Percentiles rank a stretch among this genome's conserved stretches.
These are phyloP conservation scores for Boulengeromyrus knoepffleri DNA, from an alignment of 2,113 vertebrate species.

Conservation along the genomic window DNA sequence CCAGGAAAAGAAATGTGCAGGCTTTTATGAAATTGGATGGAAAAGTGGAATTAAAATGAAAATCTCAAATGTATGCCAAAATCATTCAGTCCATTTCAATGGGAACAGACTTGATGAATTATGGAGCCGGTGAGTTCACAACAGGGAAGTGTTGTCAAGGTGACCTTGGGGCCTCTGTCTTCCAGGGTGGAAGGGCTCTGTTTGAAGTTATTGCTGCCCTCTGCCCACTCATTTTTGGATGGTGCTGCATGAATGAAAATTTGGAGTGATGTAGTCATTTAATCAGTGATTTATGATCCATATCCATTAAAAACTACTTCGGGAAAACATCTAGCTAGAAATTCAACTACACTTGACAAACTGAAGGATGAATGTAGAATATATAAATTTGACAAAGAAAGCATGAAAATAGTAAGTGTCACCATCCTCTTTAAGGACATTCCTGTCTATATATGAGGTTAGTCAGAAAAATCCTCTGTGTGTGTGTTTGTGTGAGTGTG, in stretches of 20 bases:
- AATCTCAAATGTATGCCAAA: constrained; percentile 1
- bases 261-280: background rate
- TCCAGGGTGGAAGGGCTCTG: background rate
- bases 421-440: background rate
- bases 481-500: background rate
- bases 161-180: background rate
- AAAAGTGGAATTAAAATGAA: constrained; percentile 9
- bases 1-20: background rate
- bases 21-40: constrained; percentile 7
- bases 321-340: background rate
- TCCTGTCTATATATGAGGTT: background rate
- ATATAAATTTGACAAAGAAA: background rate
- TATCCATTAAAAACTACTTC: background rate
- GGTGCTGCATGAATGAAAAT: background rate
- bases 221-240: background rate
- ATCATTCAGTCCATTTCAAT: background rate
- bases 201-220: background rate
- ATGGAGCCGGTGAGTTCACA: background rate
- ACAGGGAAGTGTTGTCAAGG: background rate
- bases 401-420: background rate
- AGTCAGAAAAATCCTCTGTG: background rate
- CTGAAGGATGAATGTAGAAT: background rate
- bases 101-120: background rate
- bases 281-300: background rate
- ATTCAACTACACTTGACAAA: background rate